phyloP scores from a whole-genome alignment of 2,113 vertebrate genomes.

The Brachionichthys hirsutus region DNA sequence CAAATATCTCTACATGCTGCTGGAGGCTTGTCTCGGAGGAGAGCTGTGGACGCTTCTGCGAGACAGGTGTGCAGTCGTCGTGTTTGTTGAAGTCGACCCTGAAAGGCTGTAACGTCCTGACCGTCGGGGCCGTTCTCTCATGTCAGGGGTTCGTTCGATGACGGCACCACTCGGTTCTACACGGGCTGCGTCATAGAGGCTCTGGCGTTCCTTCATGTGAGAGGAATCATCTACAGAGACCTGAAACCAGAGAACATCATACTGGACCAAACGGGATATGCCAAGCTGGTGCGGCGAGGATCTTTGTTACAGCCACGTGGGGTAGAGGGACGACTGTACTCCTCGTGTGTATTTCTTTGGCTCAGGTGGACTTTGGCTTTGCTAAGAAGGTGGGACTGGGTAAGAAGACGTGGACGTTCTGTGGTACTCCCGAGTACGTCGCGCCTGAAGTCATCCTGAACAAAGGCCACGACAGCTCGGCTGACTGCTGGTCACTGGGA shows the following conservation, averaged over 20 bases:
- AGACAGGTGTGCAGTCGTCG: conserved; percentile 61
- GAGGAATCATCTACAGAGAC: conserved; percentile 78
- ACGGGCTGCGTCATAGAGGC: conserved; percentile 74
- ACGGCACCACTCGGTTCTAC: conserved; percentile 73
- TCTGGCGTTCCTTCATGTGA: conserved; percentile 67
- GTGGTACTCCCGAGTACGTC: conserved; percentile 76
- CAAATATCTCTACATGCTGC: conserved; percentile 79
- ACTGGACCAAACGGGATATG: conserved; percentile 72
- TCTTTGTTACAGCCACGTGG: not conserved
- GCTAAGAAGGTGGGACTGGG: conserved; percentile 76
- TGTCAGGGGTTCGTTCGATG: conserved; percentile 73
- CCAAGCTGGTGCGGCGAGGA: conserved; percentile 68
- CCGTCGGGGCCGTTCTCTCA: not conserved
- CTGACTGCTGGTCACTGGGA: conserved; percentile 77
- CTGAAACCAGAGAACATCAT: conserved; percentile 80
- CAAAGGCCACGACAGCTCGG: conserved; percentile 74
- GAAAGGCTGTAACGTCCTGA: not conserved
- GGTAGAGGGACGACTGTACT: not conserved
- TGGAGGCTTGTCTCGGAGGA: conserved; percentile 76
- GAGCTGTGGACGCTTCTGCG: conserved; percentile 77
- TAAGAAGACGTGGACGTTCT: conserved; percentile 78
- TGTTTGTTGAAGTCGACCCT: too few relatives aligned
- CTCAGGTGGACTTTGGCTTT: conserved; percentile 76
- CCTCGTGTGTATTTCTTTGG: not conserved
- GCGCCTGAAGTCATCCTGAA: conserved; percentile 77